Conservation (phyloP, 2,113 vertebrate genomes). For the Lasiurus borealis region DNA sequence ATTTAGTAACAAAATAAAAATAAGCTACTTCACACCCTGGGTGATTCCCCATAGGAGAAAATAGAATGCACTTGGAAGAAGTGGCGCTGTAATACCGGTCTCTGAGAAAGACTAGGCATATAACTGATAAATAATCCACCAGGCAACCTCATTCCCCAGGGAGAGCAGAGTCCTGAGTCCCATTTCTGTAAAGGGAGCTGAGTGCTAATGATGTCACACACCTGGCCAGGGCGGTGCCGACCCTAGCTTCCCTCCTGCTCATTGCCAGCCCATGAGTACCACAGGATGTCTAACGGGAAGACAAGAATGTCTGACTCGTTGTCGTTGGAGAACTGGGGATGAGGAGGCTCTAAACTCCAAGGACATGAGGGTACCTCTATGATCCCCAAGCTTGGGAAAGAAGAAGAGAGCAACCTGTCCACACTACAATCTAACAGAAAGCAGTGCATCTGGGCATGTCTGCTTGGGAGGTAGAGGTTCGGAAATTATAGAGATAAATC, state of each 20-base stretch:
- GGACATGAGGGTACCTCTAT: not conserved
- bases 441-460: not conserved
- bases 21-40: not conserved
- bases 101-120: not conserved
- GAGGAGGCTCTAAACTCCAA: not conserved
- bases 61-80: too few relatives aligned
- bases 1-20: not conserved
- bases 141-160: not conserved
- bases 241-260: not conserved
- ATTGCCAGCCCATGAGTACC: not conserved
- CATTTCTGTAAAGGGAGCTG: not conserved
- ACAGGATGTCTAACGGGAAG: not conserved
- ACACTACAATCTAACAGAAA: not conserved
- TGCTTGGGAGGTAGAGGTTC: not conserved
- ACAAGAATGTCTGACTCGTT: not conserved
- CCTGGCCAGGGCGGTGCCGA: not conserved
- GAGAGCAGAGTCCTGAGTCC: not conserved
- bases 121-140: not conserved
- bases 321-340: not conserved
- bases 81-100: not conserved
- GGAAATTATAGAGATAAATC: not conserved
- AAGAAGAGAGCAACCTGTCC: not conserved
- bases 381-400: not conserved
- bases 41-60: not conserved
- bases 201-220: not conserved